Conservation (phyloP, 2,888 invertebrate species). For the Habrosyne pyritoides region DNA sequence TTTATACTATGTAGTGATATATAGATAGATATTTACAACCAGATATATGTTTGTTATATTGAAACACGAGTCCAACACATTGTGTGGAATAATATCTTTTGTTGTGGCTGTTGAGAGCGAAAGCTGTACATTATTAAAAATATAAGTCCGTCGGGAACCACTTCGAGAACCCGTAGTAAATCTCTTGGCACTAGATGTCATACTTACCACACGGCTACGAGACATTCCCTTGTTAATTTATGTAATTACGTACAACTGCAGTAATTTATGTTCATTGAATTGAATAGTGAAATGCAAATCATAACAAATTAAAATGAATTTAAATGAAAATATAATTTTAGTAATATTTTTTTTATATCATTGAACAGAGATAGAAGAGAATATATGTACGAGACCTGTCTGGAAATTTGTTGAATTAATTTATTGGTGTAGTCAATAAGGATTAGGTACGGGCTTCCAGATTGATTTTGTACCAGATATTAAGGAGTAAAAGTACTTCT, state of each 20-base stretch:
- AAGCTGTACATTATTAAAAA: neutral
- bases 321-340: no score
- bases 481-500: no score
- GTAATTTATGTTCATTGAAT: neutral
- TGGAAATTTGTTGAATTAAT: neutral
- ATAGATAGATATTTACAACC: no score
- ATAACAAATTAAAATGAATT: no score
- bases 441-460: neutral
- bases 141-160: neutral
- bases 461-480: neutral
- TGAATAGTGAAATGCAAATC: neutral
- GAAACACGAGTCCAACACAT: no score
- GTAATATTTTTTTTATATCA: neutral
- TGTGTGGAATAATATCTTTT: neutral
- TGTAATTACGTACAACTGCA: constrained; percentile 32
- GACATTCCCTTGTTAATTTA: constrained; percentile 34
- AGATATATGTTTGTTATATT: no score
- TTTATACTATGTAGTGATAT: no score
- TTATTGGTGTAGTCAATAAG: neutral
- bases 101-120: neutral
- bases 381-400: no score
- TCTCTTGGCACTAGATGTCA: constrained; percentile 22
- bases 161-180: constrained; percentile 27
- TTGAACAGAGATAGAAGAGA: neutral
- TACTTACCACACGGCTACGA: constrained; percentile 17